Conservation (phyloP, 2,113 vertebrate genomes). For the Amphilophus citrinellus region DNA sequence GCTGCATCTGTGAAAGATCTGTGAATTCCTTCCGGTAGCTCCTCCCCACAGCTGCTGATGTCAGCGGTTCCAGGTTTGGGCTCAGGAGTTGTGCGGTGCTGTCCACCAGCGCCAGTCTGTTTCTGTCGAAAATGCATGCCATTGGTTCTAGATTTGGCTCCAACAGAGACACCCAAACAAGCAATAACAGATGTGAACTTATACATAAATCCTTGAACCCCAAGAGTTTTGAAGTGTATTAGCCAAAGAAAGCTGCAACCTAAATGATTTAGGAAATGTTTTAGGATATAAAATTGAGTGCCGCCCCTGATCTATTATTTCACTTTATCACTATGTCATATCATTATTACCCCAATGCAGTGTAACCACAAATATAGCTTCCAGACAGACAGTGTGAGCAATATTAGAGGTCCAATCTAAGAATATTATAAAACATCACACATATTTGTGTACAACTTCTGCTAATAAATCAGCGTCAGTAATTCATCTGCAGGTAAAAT, state of each 20-base stretch:
- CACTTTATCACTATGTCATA: neutral
- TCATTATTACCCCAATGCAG: neutral
- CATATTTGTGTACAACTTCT: neutral
- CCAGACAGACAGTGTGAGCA: neutral
- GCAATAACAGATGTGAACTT: neutral
- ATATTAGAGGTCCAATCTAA: neutral
- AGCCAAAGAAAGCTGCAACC: neutral
- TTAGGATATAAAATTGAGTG: neutral
- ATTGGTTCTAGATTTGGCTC: neutral
- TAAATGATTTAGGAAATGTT: conserved; percentile 3
- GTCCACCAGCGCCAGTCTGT: neutral
- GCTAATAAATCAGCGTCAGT: neutral
- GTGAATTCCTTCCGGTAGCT: neutral
- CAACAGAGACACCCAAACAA: neutral
- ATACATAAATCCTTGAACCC: neutral
- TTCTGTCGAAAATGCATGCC: neutral
- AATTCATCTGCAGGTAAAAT: neutral
- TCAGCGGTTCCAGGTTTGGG: neutral
- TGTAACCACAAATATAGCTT: conserved; percentile 6
- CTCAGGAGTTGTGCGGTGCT: neutral
- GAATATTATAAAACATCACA: neutral
- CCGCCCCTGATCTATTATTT: neutral
- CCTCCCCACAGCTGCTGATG: neutral
- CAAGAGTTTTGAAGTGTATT: neutral
- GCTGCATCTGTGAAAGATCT: neutral